A percentile compares a stretch with the other conserved stretches of the same genome.
Evolutionary conservation across 2,113 vertebrate species (phyloP).

Genomic region (Acrocephalus arundinaceus): DNA sequence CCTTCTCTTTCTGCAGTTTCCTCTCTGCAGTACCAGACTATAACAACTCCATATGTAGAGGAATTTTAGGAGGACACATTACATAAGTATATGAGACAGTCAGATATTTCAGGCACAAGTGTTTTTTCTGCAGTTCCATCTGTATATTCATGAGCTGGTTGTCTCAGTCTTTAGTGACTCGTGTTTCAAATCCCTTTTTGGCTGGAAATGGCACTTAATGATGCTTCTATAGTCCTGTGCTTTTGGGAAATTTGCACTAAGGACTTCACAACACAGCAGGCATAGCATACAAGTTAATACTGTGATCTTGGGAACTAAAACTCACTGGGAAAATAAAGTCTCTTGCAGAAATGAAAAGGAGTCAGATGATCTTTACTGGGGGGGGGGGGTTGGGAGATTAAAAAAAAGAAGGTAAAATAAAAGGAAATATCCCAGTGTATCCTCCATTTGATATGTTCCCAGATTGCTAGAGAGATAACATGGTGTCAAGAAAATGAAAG

Average conservation of each 20-base stretch:
- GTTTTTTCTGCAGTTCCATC: conserved; percentile 28
- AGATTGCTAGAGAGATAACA: conserved; percentile 38
- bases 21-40: not conserved
- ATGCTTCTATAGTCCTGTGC: not conserved
- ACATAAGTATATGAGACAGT: conserved; percentile 31
- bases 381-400: too few species aligned
- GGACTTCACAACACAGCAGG: not conserved
- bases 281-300: not conserved
- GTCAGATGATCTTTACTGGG: not conserved
- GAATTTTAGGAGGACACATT: conserved; percentile 28
- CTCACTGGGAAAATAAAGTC: not conserved
- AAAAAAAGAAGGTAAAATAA: not conserved
- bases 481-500: conserved; percentile 10
- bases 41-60: not conserved
- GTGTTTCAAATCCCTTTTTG: conserved; percentile 26
- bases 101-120: conserved; percentile 13
- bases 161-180: not conserved
- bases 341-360: conserved; percentile 5
- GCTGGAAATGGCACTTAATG: conserved; percentile 9
- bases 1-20: not conserved
- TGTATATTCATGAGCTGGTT: conserved; percentile 26
- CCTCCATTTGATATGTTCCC: conserved; percentile 25
- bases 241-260: conserved; percentile 9
- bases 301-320: conserved; percentile 9
- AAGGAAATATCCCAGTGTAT: not conserved